Conservation (phyloP, 2,888 invertebrate species). For the Pheosia tremula region DNA sequence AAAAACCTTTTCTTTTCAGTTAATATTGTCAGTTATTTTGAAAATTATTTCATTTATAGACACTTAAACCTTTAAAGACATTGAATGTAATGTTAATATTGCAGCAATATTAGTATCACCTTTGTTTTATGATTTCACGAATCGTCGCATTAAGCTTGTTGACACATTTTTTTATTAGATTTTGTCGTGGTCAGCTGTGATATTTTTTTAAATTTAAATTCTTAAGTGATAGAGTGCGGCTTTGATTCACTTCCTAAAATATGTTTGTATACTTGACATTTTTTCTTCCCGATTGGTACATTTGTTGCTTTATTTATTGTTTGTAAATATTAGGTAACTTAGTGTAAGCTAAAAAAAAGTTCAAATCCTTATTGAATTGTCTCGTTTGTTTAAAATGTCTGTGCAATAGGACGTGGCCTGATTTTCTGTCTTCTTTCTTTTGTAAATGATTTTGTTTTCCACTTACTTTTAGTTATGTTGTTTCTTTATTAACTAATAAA, state of each 20-base stretch:
- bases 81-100: neutral
- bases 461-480: slow-evolving; percentile 77
- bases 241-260: slow-evolving; percentile 52
- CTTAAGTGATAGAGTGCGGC: slow-evolving; percentile 70
- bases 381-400: slow-evolving; percentile 50
- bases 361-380: slow-evolving; percentile 56
- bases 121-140: slow-evolving; percentile 38
- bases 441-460: slow-evolving; percentile 63
- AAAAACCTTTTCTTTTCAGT: slow-evolving; percentile 39
- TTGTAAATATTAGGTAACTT: slow-evolving; percentile 76
- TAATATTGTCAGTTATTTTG: slow-evolving; percentile 19
- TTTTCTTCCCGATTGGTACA: slow-evolving; percentile 56
- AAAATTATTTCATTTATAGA: slow-evolving; percentile 4
- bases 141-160: slow-evolving; percentile 58
- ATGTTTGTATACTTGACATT: slow-evolving; percentile 57
- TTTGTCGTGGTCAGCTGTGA: slow-evolving; percentile 83
- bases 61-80: neutral
- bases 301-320: slow-evolving; percentile 82
- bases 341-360: slow-evolving; percentile 64
- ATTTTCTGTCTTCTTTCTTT: slow-evolving; percentile 57
- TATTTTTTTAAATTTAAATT: slow-evolving; percentile 83
- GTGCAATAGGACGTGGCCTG: slow-evolving; percentile 80
- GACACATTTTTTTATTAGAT: slow-evolving; percentile 65
- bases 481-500: slow-evolving; percentile 78
- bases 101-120: slow-evolving; percentile 19